Percentiles rank a stretch among this genome's conserved stretches.
phyloP scores from a whole-genome alignment of 1,140 invertebrate species.

The Rhagoletis zephyria region DNA sequence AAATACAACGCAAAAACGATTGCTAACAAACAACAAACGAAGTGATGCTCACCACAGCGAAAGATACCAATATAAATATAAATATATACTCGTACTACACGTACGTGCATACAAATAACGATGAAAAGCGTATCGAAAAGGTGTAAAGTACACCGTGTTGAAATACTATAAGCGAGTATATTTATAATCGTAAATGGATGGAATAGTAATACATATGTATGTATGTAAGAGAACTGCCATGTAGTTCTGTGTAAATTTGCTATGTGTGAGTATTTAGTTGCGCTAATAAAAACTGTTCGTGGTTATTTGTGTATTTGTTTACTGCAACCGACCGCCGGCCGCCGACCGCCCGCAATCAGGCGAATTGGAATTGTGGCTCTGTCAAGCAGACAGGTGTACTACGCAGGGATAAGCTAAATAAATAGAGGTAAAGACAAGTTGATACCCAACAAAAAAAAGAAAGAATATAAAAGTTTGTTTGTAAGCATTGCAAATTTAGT shows the following conservation, averaged over 20 bases:
- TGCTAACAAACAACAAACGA: conserved; percentile 13
- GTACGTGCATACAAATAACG: background rate
- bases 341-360: background rate
- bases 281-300: conserved; percentile 13
- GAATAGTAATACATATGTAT: background rate
- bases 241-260: background rate
- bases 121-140: conserved; percentile 4
- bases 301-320: background rate
- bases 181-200: background rate
- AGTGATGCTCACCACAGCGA: background rate
- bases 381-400: conserved; percentile 31
- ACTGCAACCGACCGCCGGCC: background rate
- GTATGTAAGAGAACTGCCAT: background rate
- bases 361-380: conserved; percentile 32
- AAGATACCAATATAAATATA: conserved; percentile 35
- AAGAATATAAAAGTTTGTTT: background rate
- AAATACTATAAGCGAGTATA: conserved; percentile 21
- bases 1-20: conserved; percentile 25
- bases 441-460: background rate
- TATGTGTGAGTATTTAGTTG: background rate
- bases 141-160: background rate
- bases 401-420: conserved; percentile 36
- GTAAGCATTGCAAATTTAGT: background rate
- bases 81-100: background rate
- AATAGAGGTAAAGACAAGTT: conserved; percentile 1